phyloP scores from a whole-genome alignment of 2,797 vertebrate genomes.

The Falco naumanni region DNA sequence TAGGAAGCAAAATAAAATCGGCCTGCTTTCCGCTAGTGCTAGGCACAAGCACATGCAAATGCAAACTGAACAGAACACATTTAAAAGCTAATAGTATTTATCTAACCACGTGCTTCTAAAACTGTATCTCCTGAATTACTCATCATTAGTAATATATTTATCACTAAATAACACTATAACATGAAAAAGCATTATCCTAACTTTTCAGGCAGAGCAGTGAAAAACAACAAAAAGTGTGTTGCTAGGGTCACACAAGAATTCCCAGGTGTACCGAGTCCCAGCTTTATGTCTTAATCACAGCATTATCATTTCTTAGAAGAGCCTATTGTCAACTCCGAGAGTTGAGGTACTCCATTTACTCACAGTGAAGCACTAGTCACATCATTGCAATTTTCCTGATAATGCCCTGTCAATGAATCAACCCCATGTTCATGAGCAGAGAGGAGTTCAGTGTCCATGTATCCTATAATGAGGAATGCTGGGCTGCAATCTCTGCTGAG shows the following conservation, averaged over 20 bases:
- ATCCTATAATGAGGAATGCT: constrained; percentile 53
- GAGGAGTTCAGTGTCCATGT: constrained; percentile 50
- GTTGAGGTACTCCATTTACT: constrained; percentile 61
- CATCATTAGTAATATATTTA: constrained; percentile 7
- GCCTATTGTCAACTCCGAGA: constrained; percentile 46
- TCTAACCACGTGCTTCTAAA: not conserved
- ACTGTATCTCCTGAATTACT: not conserved
- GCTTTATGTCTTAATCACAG: constrained; percentile 32
- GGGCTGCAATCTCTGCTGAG: constrained; percentile 46
- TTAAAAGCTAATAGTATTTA: constrained; percentile 20
- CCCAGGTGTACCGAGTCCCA: not conserved
- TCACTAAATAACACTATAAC: not conserved
- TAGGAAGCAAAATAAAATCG: not conserved
- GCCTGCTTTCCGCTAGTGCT: not conserved
- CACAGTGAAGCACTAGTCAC: constrained; percentile 32
- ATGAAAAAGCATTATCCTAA: constrained; percentile 1
- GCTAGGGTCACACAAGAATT: constrained; percentile 18
- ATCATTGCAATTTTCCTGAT: constrained; percentile 49
- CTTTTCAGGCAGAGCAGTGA: constrained; percentile 14
- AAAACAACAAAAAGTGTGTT: constrained; percentile 5
- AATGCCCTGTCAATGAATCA: constrained; percentile 65
- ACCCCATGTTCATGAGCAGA: constrained; percentile 21
- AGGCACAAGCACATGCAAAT: not conserved
- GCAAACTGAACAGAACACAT: not conserved
- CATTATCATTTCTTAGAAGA: constrained; percentile 55